These are phyloP conservation scores for Cyphomyrus plagiostoma DNA, from an alignment of 2,113 vertebrate genomes.

Conservation along the genomic window DNA sequence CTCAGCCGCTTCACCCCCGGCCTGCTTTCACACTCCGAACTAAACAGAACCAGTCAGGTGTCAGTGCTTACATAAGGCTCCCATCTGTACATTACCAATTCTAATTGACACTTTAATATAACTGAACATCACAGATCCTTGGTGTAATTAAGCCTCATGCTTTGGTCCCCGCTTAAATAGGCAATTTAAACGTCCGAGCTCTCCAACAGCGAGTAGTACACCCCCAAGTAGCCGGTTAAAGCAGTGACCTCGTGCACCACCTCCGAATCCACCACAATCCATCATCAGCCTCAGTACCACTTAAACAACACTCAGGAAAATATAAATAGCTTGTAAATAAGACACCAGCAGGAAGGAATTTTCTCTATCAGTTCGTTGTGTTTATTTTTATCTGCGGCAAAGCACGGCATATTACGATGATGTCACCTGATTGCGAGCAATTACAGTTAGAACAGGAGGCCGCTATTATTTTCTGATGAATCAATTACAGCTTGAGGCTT, in stretches of 20 bases:
- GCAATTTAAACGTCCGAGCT: not conserved
- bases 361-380: not conserved
- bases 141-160: not conserved
- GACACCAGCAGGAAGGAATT: not conserved
- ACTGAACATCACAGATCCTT: not conserved
- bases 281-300: not conserved
- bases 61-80: not conserved
- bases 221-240: not conserved
- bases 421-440: not conserved
- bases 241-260: not conserved
- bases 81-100: constrained; percentile 7
- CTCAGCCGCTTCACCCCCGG: not conserved
- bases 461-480: not conserved
- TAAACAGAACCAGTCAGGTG: not conserved
- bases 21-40: not conserved
- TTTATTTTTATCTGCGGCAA: not conserved
- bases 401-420: not conserved
- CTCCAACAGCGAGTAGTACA: not conserved
- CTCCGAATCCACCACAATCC: not conserved
- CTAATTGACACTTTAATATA: not conserved
- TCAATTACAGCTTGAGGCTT: not conserved
- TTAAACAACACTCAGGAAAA: not conserved
- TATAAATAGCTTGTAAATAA: not conserved
- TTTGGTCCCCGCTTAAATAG: not conserved
- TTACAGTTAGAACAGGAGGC: not conserved